Evolutionary conservation across 1,140 invertebrate genomes (phyloP).

Genomic region (Drosophila orosa): DNA sequence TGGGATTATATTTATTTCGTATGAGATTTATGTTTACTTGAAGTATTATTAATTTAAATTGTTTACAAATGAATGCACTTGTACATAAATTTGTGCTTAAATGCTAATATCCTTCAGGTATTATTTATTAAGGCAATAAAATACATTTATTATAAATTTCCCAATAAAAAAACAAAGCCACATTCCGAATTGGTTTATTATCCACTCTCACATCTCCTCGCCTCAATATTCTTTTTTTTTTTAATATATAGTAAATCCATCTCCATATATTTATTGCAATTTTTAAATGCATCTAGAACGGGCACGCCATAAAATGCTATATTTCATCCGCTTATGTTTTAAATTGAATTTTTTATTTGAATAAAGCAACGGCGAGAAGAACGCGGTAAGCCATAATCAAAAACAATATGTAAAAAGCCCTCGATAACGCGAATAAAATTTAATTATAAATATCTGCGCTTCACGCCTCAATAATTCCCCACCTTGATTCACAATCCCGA

Average conservation of each 20-base stretch:
- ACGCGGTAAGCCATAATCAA: slow-evolving; percentile 24
- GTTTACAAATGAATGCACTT: not conserved
- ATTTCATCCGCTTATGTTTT: slow-evolving; percentile 24
- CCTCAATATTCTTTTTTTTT: not conserved
- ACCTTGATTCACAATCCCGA: slow-evolving; percentile 28
- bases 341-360: slow-evolving; percentile 44
- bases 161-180: not conserved
- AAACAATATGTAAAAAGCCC: slow-evolving; percentile 31
- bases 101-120: not conserved
- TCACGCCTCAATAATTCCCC: slow-evolving; percentile 44
- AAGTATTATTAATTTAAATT: not conserved
- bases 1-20: not conserved
- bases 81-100: not conserved
- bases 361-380: not conserved
- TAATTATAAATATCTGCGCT: slow-evolving; percentile 55
- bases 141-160: not conserved
- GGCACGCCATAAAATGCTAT: not conserved
- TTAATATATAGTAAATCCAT: not conserved
- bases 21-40: not conserved
- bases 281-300: not conserved
- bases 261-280: not conserved
- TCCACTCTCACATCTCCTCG: not conserved
- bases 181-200: not conserved
- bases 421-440: slow-evolving; percentile 50
- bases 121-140: not conserved